Evolutionary conservation across 1,140 invertebrate genomes (phyloP), one percentile per base, ranked within the genome.

Genomic region (Pissodes strobi): DNA sequence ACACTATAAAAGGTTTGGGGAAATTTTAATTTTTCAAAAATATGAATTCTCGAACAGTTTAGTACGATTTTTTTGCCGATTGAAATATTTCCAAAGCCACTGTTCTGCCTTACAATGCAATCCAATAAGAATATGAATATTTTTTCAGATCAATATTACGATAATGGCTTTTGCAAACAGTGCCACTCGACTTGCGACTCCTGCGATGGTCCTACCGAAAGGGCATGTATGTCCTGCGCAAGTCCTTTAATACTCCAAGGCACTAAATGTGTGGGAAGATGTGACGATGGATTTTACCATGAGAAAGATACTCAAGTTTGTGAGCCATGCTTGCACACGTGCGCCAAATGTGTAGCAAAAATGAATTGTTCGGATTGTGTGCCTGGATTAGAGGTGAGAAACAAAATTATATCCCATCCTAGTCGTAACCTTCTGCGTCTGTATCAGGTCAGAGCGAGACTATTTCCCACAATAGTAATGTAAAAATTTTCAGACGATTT

Each of bases 351-450:
- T 72, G 85, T 86, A 1, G 89, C 89, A 0, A 83, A 88, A 57
- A 81, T 87, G 37, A 91, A 91, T 68, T 94, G 92, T 71, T 91
- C 88, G 1, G 81, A 86, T 1, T 94, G 92, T 72, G 82, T 84
- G 12, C 83, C 85, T 30, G 86, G 87, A 0, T 77, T 93, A 53
- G 83, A 89, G 62, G 73, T 83, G 67, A 66, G 57, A 6, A 15
- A 27, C n/a, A n/a, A n/a, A n/a, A n/a, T n/a, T n/a, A n/a, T n/a
- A n/a, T n/a, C n/a, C n/a, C n/a, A n/a, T n/a, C n/a, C n/a, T n/a
- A n/a, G n/a, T n/a, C n/a, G n/a, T n/a, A n/a, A n/a, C n/a, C n/a
- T n/a, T n/a, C n/a, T n/a, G n/a, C n/a, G n/a, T n/a, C n/a, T n/a
- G n/a, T n/a, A n/a, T n/a, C n/a, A n/a, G n/a, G n/a, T n/a, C n/a